These are phyloP conservation scores for Luidia sarsii DNA, from an alignment of 53 echinoderm and acorn worm species.

Conservation along the genomic window DNA sequence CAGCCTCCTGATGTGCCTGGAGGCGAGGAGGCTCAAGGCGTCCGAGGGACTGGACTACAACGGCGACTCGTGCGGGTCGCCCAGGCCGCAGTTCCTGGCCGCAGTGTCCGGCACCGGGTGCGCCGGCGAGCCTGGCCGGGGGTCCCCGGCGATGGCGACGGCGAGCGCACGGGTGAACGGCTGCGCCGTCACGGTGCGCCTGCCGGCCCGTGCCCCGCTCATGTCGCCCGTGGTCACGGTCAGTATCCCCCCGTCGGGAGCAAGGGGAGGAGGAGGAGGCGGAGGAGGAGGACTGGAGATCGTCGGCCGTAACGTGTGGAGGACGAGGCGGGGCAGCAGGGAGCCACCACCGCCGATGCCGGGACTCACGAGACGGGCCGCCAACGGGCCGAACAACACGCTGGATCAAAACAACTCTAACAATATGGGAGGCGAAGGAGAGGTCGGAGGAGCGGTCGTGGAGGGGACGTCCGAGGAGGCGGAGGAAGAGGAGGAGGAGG, in stretches of 20 bases:
- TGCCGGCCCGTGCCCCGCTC: slow-evolving; percentile 23
- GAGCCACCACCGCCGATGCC: no score
- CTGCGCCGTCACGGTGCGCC: slow-evolving; percentile 38
- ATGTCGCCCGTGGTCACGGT: slow-evolving; percentile 54
- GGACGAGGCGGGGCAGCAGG: no score
- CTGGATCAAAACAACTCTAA: slow-evolving; percentile 19
- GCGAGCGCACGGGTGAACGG: slow-evolving; percentile 29
- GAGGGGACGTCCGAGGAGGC: not conserved
- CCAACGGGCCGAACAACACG: no score
- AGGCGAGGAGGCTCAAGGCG: slow-evolving; percentile 35
- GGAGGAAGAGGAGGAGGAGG: not conserved
- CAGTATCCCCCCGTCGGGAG: slow-evolving; percentile 15
- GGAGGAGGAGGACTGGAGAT: not conserved
- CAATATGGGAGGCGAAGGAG: not conserved
- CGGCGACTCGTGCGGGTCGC: slow-evolving; percentile 7
- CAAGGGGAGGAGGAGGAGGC: not conserved
- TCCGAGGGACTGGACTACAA: slow-evolving; percentile 37
- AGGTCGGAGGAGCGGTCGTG: not conserved
- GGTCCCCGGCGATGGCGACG: not conserved
- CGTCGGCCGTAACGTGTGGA: no score
- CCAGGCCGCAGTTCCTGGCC: not conserved
- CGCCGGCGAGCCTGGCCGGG: no score
- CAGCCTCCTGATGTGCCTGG: slow-evolving; percentile 24
- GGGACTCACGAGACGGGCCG: no score
- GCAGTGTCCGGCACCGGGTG: not conserved